Evolutionary conservation across 1,140 invertebrate species (phyloP).

Genomic region (Pteromalus puparum): DNA sequence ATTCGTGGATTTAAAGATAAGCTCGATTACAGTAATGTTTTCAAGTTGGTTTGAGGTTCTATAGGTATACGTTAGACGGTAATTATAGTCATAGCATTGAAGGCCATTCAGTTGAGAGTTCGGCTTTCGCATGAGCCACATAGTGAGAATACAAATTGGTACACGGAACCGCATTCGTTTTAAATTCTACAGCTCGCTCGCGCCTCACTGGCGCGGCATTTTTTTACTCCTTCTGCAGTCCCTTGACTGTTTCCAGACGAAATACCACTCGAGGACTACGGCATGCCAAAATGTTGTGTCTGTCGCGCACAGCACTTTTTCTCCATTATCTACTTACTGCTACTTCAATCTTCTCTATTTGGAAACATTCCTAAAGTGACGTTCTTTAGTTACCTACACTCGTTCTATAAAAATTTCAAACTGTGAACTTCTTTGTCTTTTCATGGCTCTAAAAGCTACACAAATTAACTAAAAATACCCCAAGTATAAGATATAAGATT

Average conservation of each 20-base stretch:
- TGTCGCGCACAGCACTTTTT: neutral
- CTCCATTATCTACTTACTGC: neutral
- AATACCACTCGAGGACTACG: neutral
- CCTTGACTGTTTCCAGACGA: neutral
- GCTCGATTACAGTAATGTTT: too few species aligned
- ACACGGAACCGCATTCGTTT: neutral
- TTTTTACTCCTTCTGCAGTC: slow-evolving; percentile 30
- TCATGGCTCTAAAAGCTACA: too few species aligned
- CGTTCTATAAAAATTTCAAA: too few species aligned
- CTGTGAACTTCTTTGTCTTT: too few species aligned
- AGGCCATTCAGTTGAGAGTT: neutral
- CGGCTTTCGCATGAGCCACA: neutral
- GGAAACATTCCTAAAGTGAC: too few species aligned
- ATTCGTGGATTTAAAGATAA: too few species aligned
- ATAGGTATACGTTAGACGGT: too few species aligned
- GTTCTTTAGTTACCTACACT: too few species aligned
- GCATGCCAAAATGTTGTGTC: neutral
- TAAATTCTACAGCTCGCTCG: neutral
- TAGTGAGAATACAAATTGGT: slow-evolving; percentile 12
- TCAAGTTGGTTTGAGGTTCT: too few species aligned
- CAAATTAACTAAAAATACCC: too few species aligned
- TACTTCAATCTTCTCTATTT: neutral
- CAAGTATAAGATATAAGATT: too few species aligned
- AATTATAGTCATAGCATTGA: neutral
- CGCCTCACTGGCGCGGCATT: neutral